Base-by-base conservation (phyloP, 2,888 invertebrate species). In the Pteria penguin region DNA sequence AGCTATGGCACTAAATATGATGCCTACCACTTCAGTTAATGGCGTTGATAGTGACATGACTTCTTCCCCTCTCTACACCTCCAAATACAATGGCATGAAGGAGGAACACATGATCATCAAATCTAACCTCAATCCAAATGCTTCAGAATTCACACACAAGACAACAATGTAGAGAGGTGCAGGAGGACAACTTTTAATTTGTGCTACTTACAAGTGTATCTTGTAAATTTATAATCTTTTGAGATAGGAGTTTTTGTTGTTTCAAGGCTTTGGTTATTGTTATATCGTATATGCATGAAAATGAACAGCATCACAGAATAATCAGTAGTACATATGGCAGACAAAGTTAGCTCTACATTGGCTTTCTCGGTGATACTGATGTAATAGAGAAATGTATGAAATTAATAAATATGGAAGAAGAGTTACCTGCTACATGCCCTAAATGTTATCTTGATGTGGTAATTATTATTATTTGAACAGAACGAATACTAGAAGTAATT, bases 81-180 rank as follows among this genome's bases (percentile, higher is more conserved):
- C 76, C 80, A 78, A 76, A 69, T 80, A 82, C 74, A 77, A 65
- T 36, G 52, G 52, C 27, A 65, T 55, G 73, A 79, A 82, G 72
- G 83, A 84, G 54, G 82, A 86, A n/a, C 8, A 8, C 18, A 85
- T 87, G 74, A 85, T 89, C 36, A 84, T 84, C 74, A 86, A 88
- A 79, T 93, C 93, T 58, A 94, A 94, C 88, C 94, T 97, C 79
- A 97, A 97, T 93, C 97, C 97, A 74, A 97, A 97, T 93, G 97
- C 97, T 82, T 95, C 95, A 82, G 96, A 96, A 85, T 97, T 97
- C 93, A 97, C 97, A 83, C 97, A 97, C 81, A 97, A 97, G 79
- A 84, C 82, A 45, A 73, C 72, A 31, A 76, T 63, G 63, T 75
- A 75, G 63, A 8, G 45, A 45, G 11, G n/a, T 18, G 18, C 45